phyloP scores from a whole-genome alignment of 37 sponge, comb jelly and placozoan genomes.

The Spongilla lacustris region DNA sequence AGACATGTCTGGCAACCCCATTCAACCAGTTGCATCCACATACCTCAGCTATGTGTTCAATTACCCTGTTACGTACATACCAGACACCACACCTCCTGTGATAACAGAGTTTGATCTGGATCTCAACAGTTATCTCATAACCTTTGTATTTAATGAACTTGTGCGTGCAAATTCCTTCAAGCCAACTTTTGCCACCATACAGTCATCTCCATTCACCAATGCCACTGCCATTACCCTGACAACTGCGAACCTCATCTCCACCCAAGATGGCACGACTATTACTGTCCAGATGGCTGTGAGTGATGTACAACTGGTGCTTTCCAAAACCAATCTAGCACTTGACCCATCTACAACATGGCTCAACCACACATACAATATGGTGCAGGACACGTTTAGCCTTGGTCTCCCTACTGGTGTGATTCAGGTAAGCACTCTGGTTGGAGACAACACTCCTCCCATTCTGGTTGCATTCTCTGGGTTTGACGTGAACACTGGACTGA shows the following conservation, averaged over 20 bases:
- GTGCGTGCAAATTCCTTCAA: constrained; percentile 47
- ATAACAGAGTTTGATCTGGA: constrained; percentile 81
- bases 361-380: constrained; percentile 51
- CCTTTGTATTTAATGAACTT: constrained; percentile 79
- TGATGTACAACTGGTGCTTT: constrained; percentile 63
- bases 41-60: background rate
- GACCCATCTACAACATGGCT: constrained; percentile 72
- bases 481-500: constrained; percentile 50
- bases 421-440: constrained; percentile 49
- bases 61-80: constrained; percentile 9
- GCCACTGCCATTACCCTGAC: constrained; percentile 40
- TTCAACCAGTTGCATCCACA: constrained; percentile 17
- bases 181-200: constrained; percentile 50
- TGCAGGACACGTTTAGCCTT: constrained; percentile 32
- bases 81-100: constrained; percentile 63
- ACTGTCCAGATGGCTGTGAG: constrained; percentile 27
- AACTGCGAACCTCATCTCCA: constrained; percentile 7
- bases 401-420: constrained; percentile 43
- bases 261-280: constrained; percentile 37
- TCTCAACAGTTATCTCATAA: constrained; percentile 57
- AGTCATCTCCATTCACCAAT: constrained; percentile 40
- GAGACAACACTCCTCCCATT: constrained; percentile 61
- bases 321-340: constrained; percentile 53
- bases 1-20: constrained; percentile 83
- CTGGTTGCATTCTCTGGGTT: constrained; percentile 50